Evolutionary conservation across 1,140 invertebrate species (phyloP).

Genomic region (Melanaphis sacchari): DNA sequence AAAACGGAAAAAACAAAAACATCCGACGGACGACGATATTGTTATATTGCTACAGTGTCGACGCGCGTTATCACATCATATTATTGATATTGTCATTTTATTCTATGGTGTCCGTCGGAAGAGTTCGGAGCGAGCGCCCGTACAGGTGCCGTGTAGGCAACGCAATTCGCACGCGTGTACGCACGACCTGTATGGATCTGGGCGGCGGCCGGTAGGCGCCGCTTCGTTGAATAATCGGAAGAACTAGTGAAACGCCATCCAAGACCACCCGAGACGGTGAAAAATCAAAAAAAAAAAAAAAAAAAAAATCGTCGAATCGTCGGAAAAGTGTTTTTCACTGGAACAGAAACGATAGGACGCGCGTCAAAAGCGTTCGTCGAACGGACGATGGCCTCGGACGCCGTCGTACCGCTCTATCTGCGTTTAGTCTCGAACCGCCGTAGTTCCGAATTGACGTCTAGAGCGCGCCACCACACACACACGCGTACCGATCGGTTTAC

Average conservation of each 20-base stretch:
- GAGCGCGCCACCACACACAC: not conserved
- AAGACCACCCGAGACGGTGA: too few relatives aligned
- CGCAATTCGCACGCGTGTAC: not conserved
- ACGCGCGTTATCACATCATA: too few relatives aligned
- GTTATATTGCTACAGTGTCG: too few relatives aligned
- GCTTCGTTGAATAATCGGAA: too few relatives aligned
- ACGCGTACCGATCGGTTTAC: not conserved
- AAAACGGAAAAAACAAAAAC: not conserved
- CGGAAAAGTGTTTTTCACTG: too few relatives aligned
- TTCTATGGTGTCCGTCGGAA: not conserved
- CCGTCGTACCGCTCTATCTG: not conserved
- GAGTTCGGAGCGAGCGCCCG: not conserved
- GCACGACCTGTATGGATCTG: too few relatives aligned
- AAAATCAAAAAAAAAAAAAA: too few relatives aligned
- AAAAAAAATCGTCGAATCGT: too few relatives aligned
- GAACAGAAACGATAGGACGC: not conserved
- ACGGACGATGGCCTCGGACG: not conserved
- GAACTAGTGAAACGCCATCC: too few relatives aligned
- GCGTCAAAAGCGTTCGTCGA: too few relatives aligned
- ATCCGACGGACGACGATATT: not conserved
- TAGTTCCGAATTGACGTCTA: not conserved
- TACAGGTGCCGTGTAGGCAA: not conserved
- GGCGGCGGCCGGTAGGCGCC: not conserved
- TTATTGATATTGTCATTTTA: too few relatives aligned
- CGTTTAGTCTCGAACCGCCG: not conserved